These are phyloP conservation scores for Acrobasis repandana DNA, from an alignment of 2,888 invertebrate genomes.

Conservation along the genomic window DNA sequence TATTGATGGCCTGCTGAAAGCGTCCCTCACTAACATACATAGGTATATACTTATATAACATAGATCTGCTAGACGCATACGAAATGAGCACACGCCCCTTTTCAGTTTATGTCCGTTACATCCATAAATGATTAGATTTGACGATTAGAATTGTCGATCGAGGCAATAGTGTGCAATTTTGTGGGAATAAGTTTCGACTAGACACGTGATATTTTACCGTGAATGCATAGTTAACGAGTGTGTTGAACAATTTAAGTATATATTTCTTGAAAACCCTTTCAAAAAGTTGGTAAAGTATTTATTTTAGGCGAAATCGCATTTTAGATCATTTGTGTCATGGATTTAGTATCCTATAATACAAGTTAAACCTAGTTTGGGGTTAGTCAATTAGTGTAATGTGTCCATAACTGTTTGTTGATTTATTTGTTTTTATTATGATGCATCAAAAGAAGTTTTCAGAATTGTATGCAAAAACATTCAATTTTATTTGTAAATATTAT, in stretches of 20 bases:
- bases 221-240: neutral
- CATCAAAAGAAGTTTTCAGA: too few relatives aligned
- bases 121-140: constrained; percentile 37
- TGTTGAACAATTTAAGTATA: neutral
- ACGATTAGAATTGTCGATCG: constrained; percentile 33
- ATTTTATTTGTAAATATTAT: too few relatives aligned
- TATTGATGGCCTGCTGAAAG: constrained; percentile 71
- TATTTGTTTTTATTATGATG: too few relatives aligned
- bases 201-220: neutral
- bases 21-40: constrained; percentile 41
- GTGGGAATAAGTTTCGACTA: constrained; percentile 16
- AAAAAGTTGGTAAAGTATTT: too few relatives aligned
- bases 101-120: constrained; percentile 36
- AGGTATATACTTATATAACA: constrained; percentile 28
- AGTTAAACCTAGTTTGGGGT: too few relatives aligned
- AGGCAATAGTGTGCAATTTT: constrained; percentile 23
- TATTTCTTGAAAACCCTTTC: too few relatives aligned
- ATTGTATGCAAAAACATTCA: too few relatives aligned
- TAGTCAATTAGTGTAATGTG: too few relatives aligned
- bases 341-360: too few relatives aligned
- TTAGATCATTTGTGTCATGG: too few relatives aligned
- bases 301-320: too few relatives aligned
- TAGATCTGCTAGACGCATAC: constrained; percentile 57
- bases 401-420: too few relatives aligned
- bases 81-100: constrained; percentile 49